A percentile compares a stretch with the other conserved stretches of the same genome.
phyloP scores from a whole-genome alignment of 2,797 vertebrate genomes.

The Diceros bicornis region DNA sequence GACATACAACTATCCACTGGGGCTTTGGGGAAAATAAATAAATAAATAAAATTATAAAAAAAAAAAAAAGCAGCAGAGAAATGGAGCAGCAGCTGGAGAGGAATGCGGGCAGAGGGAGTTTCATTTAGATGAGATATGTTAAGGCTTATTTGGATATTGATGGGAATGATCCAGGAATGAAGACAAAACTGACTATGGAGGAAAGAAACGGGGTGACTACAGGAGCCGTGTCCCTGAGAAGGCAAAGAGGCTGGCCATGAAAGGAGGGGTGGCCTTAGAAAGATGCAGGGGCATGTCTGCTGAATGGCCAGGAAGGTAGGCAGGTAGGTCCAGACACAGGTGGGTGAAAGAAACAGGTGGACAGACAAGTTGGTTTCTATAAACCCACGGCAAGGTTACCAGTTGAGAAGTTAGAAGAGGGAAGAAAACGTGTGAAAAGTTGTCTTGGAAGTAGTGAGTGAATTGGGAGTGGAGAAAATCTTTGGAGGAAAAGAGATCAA shows the following conservation, averaged over 20 bases:
- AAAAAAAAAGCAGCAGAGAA: background rate
- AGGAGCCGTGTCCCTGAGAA: background rate
- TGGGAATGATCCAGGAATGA: background rate
- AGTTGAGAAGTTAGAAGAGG: background rate
- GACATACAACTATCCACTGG: no score
- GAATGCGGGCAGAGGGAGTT: no score
- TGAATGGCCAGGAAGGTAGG: background rate
- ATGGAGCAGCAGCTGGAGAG: background rate
- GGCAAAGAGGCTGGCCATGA: rapidly evolving
- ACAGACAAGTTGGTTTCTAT: background rate
- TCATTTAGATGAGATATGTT: no score
- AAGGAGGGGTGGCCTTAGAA: background rate
- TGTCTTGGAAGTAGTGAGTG: background rate
- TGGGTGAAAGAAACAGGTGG: background rate
- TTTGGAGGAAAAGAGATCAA: background rate
- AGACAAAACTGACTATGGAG: background rate
- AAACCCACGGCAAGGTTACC: background rate
- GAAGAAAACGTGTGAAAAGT: background rate
- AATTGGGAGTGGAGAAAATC: background rate
- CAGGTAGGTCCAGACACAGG: no score
- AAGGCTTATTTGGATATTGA: background rate
- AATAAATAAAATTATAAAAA: no score
- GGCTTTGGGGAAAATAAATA: no score
- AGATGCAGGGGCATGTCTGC: background rate
- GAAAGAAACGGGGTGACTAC: background rate